Evolutionary conservation across 2,113 vertebrate genomes (phyloP), one percentile per base, ranked within the genome.

Genomic region (Oncorhynchus keta): DNA sequence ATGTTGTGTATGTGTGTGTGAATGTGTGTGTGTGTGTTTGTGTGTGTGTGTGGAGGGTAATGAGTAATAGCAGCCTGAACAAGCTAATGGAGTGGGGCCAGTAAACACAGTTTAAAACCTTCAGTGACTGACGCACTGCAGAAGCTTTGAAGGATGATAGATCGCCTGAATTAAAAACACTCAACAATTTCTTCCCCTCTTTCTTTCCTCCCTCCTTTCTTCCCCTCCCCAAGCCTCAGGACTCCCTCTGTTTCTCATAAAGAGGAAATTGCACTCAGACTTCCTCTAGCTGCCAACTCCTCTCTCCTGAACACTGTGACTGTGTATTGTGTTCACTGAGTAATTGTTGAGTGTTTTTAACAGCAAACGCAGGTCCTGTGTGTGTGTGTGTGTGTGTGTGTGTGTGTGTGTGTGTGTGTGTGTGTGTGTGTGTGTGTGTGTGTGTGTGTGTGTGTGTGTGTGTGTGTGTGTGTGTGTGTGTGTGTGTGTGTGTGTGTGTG

Each of bases 91-190:
- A 86, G 77, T 74, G 61, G 48, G 62, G 84, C 89, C 89, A 90
- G 83, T 92, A 89, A 89, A 91, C 89, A 88, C 74, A 28, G 72
- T 87, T 92, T 87, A 86, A 91, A 73, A 84, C 78, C 81, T 83
- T 82, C 84, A 75, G 80, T 86, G 82, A 81, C 82, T 88, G 79
- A 81, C 76, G 68, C 62, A 45, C 9, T 11, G 39, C 39, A 45
- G 39, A 45, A 39, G 69, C 82, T 84, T 83, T 87, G 79, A 85
- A 80, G 85, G 76, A 84, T 85, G 83, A 88, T 80, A 80, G 76
- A 78, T 85, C 81, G 78, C 64, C 76, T 76, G 73, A 89, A 89
- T 88, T 84, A 87, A 87, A 45, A 45, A 45, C 39, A 82, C 71
- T 39, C 82, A 76, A 45, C 55, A 62, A 74, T 69, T 72, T 68